phyloP scores from a whole-genome alignment of 2,888 invertebrate species.

The Camptogramma bilineatum region DNA sequence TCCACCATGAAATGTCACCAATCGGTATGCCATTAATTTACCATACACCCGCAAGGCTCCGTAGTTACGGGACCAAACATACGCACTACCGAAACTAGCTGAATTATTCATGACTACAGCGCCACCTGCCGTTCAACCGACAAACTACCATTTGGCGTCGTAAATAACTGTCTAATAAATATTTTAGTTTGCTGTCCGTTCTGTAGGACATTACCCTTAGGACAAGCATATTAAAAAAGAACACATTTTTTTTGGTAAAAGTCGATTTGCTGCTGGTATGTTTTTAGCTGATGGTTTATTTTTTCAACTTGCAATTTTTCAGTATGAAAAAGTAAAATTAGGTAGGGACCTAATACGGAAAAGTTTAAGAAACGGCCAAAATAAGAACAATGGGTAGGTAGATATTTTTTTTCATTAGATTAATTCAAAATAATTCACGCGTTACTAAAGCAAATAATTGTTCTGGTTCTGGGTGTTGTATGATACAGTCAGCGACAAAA shows the following conservation, averaged over 20 bases:
- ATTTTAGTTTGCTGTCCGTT: conserved; percentile 44
- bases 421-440: conserved; percentile 2
- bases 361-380: background rate
- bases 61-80: conserved; percentile 46
- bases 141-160: conserved; percentile 62
- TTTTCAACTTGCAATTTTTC: background rate
- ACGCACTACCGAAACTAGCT: conserved; percentile 47
- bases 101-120: conserved; percentile 66
- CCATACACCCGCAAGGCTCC: conserved; percentile 46
- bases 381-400: background rate
- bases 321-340: background rate
- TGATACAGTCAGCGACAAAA: no score
- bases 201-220: conserved; percentile 33
- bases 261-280: background rate
- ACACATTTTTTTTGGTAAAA: background rate
- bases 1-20: conserved; percentile 49
- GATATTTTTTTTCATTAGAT: no score
- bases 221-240: background rate
- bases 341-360: no score
- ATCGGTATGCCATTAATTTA: conserved; percentile 54
- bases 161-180: conserved; percentile 54
- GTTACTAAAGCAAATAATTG: conserved; percentile 20
- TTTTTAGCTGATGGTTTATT: background rate
- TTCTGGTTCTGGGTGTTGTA: background rate
- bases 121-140: conserved; percentile 71